Conservation (phyloP, 2,113 vertebrate species). For the Epinephelus fuscoguttatus region DNA sequence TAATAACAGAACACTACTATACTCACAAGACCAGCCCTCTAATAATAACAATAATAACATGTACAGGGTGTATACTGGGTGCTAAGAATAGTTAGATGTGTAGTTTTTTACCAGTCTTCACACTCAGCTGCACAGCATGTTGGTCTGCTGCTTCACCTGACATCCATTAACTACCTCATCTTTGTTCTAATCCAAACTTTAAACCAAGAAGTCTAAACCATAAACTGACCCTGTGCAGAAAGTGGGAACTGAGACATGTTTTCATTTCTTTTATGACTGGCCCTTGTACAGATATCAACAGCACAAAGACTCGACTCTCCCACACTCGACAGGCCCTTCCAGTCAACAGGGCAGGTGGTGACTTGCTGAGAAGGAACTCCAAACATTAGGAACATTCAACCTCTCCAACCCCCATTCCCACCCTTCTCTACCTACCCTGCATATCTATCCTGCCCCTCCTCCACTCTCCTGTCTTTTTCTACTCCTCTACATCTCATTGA, state of each 20-base stretch:
- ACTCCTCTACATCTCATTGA: too few relatives aligned
- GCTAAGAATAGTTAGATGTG: too few relatives aligned
- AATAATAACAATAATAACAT: too few relatives aligned
- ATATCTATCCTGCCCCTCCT: background rate
- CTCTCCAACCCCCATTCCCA: slow-evolving; percentile 20
- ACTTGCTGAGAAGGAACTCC: slow-evolving; percentile 63
- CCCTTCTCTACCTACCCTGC: background rate
- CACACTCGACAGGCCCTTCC: slow-evolving; percentile 3
- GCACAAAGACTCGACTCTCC: slow-evolving; percentile 10
- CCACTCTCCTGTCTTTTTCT: background rate
- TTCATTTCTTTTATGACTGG: too few relatives aligned
- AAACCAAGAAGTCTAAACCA: background rate
- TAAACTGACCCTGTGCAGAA: background rate
- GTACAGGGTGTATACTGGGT: too few relatives aligned
- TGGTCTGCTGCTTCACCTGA: background rate
- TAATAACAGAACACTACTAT: too few relatives aligned
- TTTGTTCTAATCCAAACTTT: background rate
- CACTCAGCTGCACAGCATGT: background rate
- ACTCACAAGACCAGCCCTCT: too few relatives aligned
- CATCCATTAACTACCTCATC: background rate
- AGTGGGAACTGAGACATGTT: background rate
- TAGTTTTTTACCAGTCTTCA: too few relatives aligned
- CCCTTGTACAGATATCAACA: background rate
- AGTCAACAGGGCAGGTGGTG: slow-evolving; percentile 59
- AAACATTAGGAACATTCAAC: slow-evolving; percentile 50